These are phyloP conservation scores for Metellina segmentata DNA, from an alignment of 2,888 invertebrate species.

Conservation along the genomic window DNA sequence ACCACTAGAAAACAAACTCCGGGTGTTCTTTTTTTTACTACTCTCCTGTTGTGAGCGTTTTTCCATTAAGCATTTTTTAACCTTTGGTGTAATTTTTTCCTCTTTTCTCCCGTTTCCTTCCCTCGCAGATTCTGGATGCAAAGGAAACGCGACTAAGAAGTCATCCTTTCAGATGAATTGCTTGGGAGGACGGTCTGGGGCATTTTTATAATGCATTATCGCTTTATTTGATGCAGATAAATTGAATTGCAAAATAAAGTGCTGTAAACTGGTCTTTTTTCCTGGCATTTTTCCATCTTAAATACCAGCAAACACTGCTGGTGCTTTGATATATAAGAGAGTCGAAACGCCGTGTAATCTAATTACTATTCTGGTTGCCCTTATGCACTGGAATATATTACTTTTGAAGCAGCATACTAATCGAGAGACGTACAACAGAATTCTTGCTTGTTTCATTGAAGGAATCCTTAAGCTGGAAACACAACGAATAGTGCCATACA, in stretches of 20 bases:
- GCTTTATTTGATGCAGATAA: constrained; percentile 14
- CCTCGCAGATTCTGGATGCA: constrained; percentile 2
- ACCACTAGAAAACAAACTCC: constrained; percentile 63
- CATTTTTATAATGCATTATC: not conserved
- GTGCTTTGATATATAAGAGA: not conserved
- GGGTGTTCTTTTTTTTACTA: constrained; percentile 26
- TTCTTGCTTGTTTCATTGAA: not conserved
- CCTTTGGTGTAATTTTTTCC: constrained; percentile 5
- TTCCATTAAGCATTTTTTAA: constrained; percentile 53
- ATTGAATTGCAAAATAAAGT: constrained; percentile 34
- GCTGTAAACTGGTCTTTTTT: constrained; percentile 16
- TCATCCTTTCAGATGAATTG: not conserved
- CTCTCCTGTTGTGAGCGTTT: constrained; percentile 25
- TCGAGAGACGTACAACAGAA: not conserved
- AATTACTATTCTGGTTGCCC: not conserved
- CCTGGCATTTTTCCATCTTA: constrained; percentile 24
- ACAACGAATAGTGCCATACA: not conserved
- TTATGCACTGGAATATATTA: not conserved
- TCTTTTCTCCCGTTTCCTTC: not conserved
- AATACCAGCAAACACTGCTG: not conserved
- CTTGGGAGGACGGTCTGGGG: not conserved
- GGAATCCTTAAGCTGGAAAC: not conserved
- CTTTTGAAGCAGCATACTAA: not conserved
- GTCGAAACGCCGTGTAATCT: not conserved
- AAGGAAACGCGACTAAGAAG: constrained; percentile 29